phyloP scores from a whole-genome alignment of 1,140 invertebrate species.

The Brachionus asplanchnoidis region DNA sequence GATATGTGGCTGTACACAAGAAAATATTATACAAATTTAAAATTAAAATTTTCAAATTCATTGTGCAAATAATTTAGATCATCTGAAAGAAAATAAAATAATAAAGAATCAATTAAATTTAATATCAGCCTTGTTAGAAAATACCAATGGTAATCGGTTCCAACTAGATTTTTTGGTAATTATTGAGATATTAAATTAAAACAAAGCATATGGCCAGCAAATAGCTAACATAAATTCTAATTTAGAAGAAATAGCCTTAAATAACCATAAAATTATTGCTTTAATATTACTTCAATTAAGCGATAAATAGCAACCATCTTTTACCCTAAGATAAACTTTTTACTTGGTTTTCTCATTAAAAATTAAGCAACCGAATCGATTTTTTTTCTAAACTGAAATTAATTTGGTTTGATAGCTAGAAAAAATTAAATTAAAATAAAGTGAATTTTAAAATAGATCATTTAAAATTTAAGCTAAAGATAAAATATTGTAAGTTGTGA shows the following conservation, averaged over 20 bases:
- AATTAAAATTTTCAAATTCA: constrained; percentile 7
- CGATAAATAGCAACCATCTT: not conserved
- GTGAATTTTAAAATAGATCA: too few species aligned
- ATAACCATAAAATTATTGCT: not conserved
- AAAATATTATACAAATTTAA: not conserved
- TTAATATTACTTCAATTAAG: not conserved
- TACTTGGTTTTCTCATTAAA: not conserved
- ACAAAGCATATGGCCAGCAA: not conserved
- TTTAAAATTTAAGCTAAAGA: too few species aligned
- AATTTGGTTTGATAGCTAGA: not conserved
- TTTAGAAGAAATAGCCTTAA: not conserved
- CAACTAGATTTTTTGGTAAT: not conserved
- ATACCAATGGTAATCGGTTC: not conserved
- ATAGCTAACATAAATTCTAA: not conserved
- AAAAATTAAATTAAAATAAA: not conserved
- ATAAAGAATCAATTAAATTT: not conserved
- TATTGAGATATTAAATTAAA: not conserved
- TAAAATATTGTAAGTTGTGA: too few species aligned
- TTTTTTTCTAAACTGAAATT: not conserved
- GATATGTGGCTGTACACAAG: not conserved
- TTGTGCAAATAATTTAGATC: not conserved
- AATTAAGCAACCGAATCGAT: not conserved
- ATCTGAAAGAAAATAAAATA: not conserved
- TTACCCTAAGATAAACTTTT: not conserved
- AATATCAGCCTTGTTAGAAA: not conserved